These are phyloP conservation scores for Lepidothrix coronata DNA, from an alignment of 2,113 vertebrate species.

Conservation along the genomic window DNA sequence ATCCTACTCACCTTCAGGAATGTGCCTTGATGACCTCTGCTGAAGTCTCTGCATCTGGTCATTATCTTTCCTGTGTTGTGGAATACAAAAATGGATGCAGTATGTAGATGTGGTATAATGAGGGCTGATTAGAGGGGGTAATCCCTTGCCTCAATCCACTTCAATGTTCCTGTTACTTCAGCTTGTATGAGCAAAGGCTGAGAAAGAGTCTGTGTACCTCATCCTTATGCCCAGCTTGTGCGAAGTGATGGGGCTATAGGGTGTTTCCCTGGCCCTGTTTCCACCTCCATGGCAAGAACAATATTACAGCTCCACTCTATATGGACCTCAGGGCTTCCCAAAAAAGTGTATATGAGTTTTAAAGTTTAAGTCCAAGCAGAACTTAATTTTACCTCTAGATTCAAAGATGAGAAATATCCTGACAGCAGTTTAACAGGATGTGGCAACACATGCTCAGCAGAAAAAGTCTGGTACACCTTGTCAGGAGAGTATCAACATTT, in stretches of 20 bases:
- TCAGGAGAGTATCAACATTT: neutral
- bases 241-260: neutral
- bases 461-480: neutral
- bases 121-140: neutral
- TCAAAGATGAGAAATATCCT: neutral
- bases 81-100: neutral
- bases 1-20: neutral
- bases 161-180: neutral
- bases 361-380: neutral
- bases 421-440: neutral
- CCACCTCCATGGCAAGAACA: neutral
- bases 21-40: neutral
- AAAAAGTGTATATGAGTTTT: neutral
- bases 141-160: neutral
- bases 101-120: neutral
- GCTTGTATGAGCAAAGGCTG: neutral
- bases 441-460: neutral
- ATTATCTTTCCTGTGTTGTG: neutral
- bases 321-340: neutral
- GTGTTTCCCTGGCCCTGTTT: neutral
- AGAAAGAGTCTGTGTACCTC: rapidly evolving
- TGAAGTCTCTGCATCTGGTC: neutral
- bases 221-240: neutral
- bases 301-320: neutral
- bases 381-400: neutral